Evolutionary conservation across 2,797 vertebrate species (phyloP).

Genomic region (Ambastaia sidthimunki): DNA sequence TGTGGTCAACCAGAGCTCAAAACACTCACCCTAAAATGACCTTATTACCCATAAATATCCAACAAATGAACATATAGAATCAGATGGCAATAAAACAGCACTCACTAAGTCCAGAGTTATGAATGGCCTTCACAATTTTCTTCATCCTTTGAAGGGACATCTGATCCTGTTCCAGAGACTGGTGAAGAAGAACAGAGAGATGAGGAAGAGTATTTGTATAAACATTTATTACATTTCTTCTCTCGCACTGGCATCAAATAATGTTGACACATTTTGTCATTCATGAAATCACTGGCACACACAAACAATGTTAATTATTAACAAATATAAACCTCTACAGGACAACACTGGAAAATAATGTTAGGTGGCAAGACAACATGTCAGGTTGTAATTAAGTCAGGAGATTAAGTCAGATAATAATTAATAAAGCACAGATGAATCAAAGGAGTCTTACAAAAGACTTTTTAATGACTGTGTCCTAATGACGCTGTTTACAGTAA

Average conservation of each 20-base stretch:
- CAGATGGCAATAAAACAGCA: conserved; percentile 42
- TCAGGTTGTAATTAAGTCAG: background rate
- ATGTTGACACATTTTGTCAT: background rate
- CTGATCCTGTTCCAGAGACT: conserved; percentile 92
- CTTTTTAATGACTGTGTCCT: conserved; percentile 4
- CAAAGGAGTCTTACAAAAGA: conserved; percentile 2
- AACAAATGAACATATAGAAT: background rate
- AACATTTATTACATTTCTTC: background rate
- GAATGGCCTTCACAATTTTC: conserved; percentile 91
- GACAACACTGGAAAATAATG: background rate
- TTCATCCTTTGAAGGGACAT: conserved; percentile 90
- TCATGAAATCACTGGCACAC: conserved; percentile 1
- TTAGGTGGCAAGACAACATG: background rate
- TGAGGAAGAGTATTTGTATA: conserved; percentile 55
- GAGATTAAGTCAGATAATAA: no score
- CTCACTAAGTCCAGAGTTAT: conserved; percentile 91
- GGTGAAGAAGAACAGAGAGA: conserved; percentile 64
- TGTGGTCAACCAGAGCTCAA: background rate
- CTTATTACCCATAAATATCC: background rate
- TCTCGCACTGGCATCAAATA: no score
- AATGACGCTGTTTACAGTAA: conserved; percentile 17
- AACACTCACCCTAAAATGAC: background rate
- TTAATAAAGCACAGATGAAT: background rate
- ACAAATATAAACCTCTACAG: conserved; percentile 8
- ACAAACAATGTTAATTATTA: no score